Evolutionary conservation across 2,113 vertebrate species (phyloP).

Genomic region (Ovis aries): ARS-UI_Ramb_v3.0 NC_056055.1:141749501-141750000

Average conservation of each 20-base stretch:
- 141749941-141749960: background rate
- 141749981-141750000: constrained; percentile 38
- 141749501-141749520: background rate
- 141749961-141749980: background rate
- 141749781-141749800: background rate
- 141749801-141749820: background rate
- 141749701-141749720: background rate
- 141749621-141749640: background rate
- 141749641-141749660: background rate
- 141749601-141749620: background rate
- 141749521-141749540: background rate
- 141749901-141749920: background rate
- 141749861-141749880: constrained; percentile 22
- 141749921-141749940: background rate
- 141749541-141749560: background rate
- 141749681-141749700: background rate
- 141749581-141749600: background rate
- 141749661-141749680: background rate
- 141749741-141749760: background rate
- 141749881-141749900: background rate
- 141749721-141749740: background rate
- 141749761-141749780: background rate
- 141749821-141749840: constrained; percentile 6
- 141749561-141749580: background rate
- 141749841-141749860: background rate